Conservation (phyloP, 2,888 invertebrate species). For the Mesorhabditis belari region DNA sequence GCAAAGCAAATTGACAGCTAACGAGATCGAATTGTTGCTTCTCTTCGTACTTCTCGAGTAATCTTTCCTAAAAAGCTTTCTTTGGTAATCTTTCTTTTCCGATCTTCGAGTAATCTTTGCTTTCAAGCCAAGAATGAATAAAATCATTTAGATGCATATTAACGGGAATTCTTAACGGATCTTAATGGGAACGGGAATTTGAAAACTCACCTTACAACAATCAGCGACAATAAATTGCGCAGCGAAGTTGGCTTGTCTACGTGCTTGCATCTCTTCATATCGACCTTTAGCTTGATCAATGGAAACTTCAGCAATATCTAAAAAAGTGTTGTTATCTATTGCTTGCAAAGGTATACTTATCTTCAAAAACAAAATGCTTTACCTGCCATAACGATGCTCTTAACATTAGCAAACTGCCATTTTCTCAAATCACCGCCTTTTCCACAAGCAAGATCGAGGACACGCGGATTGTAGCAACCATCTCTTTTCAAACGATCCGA, state of each 20-base stretch:
- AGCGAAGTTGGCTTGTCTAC: constrained; percentile 60
- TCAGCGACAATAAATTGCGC: constrained; percentile 88
- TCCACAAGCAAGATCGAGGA: constrained; percentile 91
- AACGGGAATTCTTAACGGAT: no score
- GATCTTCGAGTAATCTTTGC: neutral
- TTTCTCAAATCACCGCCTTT: constrained; percentile 98
- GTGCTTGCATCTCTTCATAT: constrained; percentile 67
- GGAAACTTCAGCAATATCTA: constrained; percentile 81
- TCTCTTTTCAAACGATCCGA: constrained; percentile 11
- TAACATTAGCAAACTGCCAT: constrained; percentile 60
- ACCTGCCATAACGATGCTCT: constrained; percentile 49
- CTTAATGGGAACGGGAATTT: no score
- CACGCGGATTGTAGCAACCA: constrained; percentile 54
- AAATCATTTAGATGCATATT: no score
- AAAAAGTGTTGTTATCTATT: constrained; percentile 5
- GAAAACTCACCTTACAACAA: constrained; percentile 67
- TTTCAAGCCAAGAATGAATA: neutral
- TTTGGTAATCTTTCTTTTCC: neutral
- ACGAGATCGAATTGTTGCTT: constrained; percentile 70
- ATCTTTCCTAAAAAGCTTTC: constrained; percentile 5
- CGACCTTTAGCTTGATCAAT: constrained; percentile 80
- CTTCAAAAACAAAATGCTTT: constrained; percentile 1
- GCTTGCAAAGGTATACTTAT: neutral
- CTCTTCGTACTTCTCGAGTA: constrained; percentile 1
- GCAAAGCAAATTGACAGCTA: constrained; percentile 95